Evolutionary conservation across 2,113 vertebrate genomes (phyloP).

Genomic region (Agelaius tricolor): DNA sequence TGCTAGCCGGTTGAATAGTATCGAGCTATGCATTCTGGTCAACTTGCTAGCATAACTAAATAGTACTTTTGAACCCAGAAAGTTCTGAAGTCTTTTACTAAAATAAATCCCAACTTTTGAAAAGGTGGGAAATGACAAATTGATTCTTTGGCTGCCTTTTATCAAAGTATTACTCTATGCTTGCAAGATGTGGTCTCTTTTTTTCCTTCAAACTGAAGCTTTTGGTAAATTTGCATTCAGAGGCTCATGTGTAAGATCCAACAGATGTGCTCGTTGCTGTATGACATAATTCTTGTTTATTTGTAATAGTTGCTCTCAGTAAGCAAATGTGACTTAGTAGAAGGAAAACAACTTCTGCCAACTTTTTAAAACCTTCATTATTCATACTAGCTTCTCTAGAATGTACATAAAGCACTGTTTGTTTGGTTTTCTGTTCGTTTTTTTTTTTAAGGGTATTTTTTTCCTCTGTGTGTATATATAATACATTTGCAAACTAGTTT

Average conservation of each 20-base stretch:
- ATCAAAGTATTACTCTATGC: background rate
- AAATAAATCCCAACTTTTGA: background rate
- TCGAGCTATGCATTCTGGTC: fast-evolving
- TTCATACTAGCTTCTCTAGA: background rate
- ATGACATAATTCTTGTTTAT: background rate
- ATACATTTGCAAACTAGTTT: background rate
- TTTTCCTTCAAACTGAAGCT: background rate
- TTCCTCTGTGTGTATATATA: background rate
- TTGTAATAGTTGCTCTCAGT: background rate
- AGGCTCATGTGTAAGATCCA: background rate
- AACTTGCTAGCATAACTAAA: background rate
- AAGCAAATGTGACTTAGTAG: background rate
- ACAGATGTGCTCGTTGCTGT: background rate
- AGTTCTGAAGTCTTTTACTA: background rate
- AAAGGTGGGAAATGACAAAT: background rate
- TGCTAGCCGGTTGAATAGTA: background rate
- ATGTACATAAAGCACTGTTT: background rate
- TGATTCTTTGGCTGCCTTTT: background rate
- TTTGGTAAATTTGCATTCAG: background rate
- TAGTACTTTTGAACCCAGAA: background rate
- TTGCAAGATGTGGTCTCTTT: background rate
- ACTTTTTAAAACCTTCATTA: background rate
- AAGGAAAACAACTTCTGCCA: background rate
- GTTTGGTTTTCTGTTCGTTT: background rate
- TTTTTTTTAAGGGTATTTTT: background rate